These are phyloP conservation scores for Hirtodrosophila duncani DNA, from an alignment of 2,888 invertebrate species.

Conservation along the genomic window DNA sequence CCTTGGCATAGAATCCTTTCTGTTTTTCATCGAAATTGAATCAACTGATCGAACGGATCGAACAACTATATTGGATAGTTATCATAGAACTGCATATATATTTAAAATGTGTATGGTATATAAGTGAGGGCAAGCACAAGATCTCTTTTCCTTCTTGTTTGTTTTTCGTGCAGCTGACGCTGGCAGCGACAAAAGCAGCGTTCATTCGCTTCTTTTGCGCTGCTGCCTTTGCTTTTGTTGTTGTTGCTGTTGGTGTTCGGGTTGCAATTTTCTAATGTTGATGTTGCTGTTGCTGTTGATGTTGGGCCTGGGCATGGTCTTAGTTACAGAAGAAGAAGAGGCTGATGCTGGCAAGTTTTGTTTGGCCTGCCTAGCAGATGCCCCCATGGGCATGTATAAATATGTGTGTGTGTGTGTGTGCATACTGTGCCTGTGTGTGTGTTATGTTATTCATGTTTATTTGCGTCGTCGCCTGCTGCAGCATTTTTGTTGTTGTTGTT, in stretches of 20 bases:
- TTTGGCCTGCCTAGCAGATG: conserved; percentile 50
- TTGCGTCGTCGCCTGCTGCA: conserved; percentile 35
- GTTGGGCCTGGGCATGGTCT: too few species aligned
- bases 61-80: too few species aligned
- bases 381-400: conserved; percentile 8
- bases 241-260: conserved; percentile 14
- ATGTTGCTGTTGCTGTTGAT: too few species aligned
- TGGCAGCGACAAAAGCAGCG: conserved; percentile 31
- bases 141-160: background rate
- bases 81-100: too few species aligned
- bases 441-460: conserved; percentile 31
- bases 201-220: conserved; percentile 59
- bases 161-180: too few species aligned
- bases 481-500: background rate
- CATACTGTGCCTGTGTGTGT: conserved; percentile 20
- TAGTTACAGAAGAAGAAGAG: too few species aligned
- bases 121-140: too few species aligned
- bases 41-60: too few species aligned
- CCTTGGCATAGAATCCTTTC: too few species aligned
- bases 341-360: conserved; percentile 53
- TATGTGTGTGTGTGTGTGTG: conserved; percentile 1
- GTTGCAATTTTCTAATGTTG: too few species aligned
- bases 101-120: too few species aligned
- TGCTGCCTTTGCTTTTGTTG: conserved; percentile 23
- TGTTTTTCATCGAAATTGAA: too few species aligned